phyloP scores from a whole-genome alignment of 2,113 vertebrate species.

The Podarcis muralis region DNA sequence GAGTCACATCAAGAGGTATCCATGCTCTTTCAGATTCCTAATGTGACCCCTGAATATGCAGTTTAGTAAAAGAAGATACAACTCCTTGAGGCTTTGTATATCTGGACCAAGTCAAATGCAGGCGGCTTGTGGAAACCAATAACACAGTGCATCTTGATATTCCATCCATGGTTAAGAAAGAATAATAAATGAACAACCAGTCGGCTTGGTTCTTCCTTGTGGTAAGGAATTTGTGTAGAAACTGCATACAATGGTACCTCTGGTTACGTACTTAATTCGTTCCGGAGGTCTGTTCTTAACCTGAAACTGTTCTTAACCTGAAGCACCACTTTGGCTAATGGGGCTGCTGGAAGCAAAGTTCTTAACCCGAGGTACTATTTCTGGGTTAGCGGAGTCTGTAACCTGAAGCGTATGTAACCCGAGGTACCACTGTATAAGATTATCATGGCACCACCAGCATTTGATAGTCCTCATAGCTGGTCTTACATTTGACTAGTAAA shows the following conservation, averaged over 20 bases:
- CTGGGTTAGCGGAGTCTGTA: too few relatives aligned
- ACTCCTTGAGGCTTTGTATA: background rate
- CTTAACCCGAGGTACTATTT: too few relatives aligned
- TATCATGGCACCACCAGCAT: background rate
- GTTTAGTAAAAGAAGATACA: background rate
- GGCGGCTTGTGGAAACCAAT: background rate
- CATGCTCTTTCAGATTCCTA: background rate
- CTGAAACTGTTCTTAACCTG: too few relatives aligned
- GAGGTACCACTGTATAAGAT: too few relatives aligned
- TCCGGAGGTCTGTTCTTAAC: too few relatives aligned
- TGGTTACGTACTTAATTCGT: too few relatives aligned
- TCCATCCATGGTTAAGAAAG: background rate
- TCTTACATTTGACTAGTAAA: background rate
- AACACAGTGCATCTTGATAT: background rate
- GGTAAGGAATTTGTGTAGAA: background rate
- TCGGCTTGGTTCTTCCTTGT: background rate
- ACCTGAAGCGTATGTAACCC: too few relatives aligned
- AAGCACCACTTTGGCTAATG: too few relatives aligned
- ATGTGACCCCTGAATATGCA: background rate
- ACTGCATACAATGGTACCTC: background rate
- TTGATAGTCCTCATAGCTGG: background rate
- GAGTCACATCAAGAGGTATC: too few relatives aligned
- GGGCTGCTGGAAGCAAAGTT: too few relatives aligned
- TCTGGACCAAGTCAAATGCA: background rate
- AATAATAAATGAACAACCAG: background rate